Conservation (phyloP, 1,140 invertebrate species). For the Listronotus bonariensis region DNA sequence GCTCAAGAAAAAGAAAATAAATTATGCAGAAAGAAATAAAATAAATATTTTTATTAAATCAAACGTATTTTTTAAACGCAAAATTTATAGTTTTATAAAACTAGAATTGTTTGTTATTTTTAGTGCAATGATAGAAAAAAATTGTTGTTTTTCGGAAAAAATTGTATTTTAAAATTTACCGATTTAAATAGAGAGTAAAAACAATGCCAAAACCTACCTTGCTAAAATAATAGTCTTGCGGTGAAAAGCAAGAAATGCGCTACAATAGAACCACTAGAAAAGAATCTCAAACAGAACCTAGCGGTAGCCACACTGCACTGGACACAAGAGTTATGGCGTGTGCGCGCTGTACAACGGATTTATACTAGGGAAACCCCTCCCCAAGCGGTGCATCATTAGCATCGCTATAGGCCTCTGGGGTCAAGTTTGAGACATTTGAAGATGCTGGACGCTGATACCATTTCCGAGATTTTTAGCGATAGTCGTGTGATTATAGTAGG, state of each 20-base stretch:
- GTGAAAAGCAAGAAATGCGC: not conserved
- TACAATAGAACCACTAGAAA: conserved; percentile 5
- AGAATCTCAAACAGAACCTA: conserved; percentile 27
- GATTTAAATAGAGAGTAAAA: too few species aligned
- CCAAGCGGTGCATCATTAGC: conserved; percentile 27
- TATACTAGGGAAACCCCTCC: conserved; percentile 39
- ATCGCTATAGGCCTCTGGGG: conserved; percentile 14
- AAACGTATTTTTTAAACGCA: too few species aligned
- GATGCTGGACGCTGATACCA: not conserved
- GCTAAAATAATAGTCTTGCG: conserved; percentile 3
- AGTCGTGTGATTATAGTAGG: too few species aligned
- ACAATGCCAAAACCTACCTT: not conserved
- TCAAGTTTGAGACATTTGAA: conserved; percentile 27
- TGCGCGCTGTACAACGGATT: conserved; percentile 31
- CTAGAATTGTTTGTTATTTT: too few species aligned
- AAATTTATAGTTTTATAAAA: too few species aligned
- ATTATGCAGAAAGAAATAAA: too few species aligned
- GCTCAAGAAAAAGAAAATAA: too few species aligned
- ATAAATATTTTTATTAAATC: too few species aligned
- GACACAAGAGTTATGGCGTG: conserved; percentile 41
- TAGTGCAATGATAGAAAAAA: too few species aligned
- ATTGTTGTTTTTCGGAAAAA: too few species aligned
- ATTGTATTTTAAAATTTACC: not conserved
- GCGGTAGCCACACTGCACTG: conserved; percentile 38
- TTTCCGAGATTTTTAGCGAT: not conserved